Base-by-base conservation (phyloP, 1,140 invertebrate genomes). In the Zaprionus gabonicus region DNA sequence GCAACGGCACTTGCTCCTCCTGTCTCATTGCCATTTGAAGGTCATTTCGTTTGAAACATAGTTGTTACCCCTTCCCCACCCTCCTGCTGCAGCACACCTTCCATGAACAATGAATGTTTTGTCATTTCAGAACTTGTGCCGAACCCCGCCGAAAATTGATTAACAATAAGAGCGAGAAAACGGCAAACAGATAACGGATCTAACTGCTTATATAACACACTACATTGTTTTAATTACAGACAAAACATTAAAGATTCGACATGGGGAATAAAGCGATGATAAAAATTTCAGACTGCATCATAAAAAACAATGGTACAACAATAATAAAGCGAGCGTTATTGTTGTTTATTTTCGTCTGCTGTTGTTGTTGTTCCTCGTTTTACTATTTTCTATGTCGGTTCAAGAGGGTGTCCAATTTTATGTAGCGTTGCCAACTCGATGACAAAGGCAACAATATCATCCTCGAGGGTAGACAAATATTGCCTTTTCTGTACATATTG, bases 1-100 rank as follows among this genome's bases (percentile, higher is more conserved):
- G 74, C 79, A 71, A 67, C 72, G 67, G 58, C 67, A 63, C 36
- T 73, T 77, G 78, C 68, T 73, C 68, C 78, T 62, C 31, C 31
- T 46, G 78, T 57, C 27, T 73, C 84, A 87, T 84, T 78, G 84
- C 84, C 84, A 88, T 76, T 41, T 71, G 84, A 87, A 87, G 84
- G 84, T 84, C 75, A 68, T 38, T 44, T 34, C 27, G 12, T 53
- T 56, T 12, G 53, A 28, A 69, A 69, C 41, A 46, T 17, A 17
- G 41, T 46, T 46, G 41, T 46, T 46, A 3, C 41, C 41, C 41
- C 31, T 3, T 34, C 31, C 41, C n/a, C 41, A 41, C 28, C 25
- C 25, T 23, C 9, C 31, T 34, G 31, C 31, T 10, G 31, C 28
- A 25, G 13, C 34, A 23, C 59, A 55, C 27, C 31, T 3, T 25